A percentile compares a stretch with the other conserved stretches of the same genome.
Conservation (phyloP, 2,888 invertebrate genomes). For the Elmis aenea region DNA sequence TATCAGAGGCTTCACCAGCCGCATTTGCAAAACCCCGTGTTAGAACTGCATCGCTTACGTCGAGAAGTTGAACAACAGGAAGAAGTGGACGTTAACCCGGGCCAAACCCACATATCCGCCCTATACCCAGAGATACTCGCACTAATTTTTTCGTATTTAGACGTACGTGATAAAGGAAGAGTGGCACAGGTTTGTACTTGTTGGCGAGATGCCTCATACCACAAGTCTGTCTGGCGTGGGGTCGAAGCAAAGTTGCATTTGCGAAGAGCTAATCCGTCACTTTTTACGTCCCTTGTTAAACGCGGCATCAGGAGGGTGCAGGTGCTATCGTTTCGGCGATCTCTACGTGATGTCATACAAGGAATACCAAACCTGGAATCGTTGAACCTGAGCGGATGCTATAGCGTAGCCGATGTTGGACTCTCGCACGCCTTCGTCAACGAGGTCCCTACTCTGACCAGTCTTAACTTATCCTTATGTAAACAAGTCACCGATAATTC, state of each 20-base stretch:
- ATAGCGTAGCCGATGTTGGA: slow-evolving; percentile 84
- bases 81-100: slow-evolving; percentile 31
- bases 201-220: slow-evolving; percentile 91
- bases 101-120: slow-evolving; percentile 74
- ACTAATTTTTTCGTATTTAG: slow-evolving; percentile 84
- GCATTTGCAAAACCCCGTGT: slow-evolving; percentile 48
- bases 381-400: slow-evolving; percentile 88
- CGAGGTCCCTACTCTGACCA: slow-evolving; percentile 70
- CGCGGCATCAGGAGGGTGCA: slow-evolving; percentile 86
- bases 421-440: slow-evolving; percentile 76
- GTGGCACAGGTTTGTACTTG: slow-evolving; percentile 85
- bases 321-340: slow-evolving; percentile 77
- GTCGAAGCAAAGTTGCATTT: slow-evolving; percentile 89
- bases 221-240: slow-evolving; percentile 89
- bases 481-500: slow-evolving; percentile 94
- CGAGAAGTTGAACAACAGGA: slow-evolving; percentile 26
- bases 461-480: slow-evolving; percentile 84
- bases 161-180: slow-evolving; percentile 82
- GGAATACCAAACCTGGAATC: slow-evolving; percentile 83
- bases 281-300: slow-evolving; percentile 80
- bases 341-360: slow-evolving; percentile 78
- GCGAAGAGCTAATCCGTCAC: slow-evolving; percentile 72
- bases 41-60: slow-evolving; percentile 36
- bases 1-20: slow-evolving; percentile 66
- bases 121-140: slow-evolving; percentile 90